Percentiles rank a stretch among this genome's conserved stretches.
Evolutionary conservation across 37 sponge, comb jelly and placozoan genomes (phyloP).

Genomic region (Diacarnus erythraeanus): DNA sequence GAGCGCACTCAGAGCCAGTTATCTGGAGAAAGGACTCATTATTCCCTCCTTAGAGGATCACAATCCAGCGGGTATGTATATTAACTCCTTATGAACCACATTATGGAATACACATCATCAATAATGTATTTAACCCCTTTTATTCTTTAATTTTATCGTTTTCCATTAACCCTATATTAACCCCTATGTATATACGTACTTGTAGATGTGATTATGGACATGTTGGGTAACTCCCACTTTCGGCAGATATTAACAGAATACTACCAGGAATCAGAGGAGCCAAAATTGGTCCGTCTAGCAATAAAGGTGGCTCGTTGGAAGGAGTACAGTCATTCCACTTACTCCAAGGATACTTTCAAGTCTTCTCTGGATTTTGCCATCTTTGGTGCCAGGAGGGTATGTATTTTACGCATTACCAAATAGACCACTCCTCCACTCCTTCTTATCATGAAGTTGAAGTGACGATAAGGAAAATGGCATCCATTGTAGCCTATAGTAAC

Average conservation of each 20-base stretch:
- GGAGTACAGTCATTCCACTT: not conserved
- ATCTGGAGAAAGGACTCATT: conserved; percentile 30
- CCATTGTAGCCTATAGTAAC: no score
- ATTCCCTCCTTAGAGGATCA: conserved; percentile 68
- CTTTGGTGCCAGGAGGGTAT: conserved; percentile 19
- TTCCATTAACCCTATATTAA: not conserved
- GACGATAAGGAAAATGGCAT: no score
- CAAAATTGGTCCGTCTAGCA: conserved; percentile 39
- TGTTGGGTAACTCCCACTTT: conserved; percentile 68
- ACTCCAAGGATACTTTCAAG: conserved; percentile 4
- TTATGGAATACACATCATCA: not conserved
- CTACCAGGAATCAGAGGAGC: conserved; percentile 52
- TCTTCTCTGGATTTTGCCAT: not conserved
- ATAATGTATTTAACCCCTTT: not conserved
- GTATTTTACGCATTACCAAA: no score
- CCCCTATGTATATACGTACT: not conserved
- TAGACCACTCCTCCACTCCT: no score
- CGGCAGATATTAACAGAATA: conserved; percentile 53
- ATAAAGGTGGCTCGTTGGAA: conserved; percentile 40
- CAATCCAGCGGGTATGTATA: conserved; percentile 42
- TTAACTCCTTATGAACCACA: not conserved
- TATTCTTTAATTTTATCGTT: no score
- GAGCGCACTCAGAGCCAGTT: conserved; percentile 18
- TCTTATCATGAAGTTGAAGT: no score
- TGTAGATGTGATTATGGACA: conserved; percentile 85